These are phyloP conservation scores for Trichogramma evanescens DNA, from an alignment of 2,888 invertebrate genomes.

Conservation along the genomic window DNA sequence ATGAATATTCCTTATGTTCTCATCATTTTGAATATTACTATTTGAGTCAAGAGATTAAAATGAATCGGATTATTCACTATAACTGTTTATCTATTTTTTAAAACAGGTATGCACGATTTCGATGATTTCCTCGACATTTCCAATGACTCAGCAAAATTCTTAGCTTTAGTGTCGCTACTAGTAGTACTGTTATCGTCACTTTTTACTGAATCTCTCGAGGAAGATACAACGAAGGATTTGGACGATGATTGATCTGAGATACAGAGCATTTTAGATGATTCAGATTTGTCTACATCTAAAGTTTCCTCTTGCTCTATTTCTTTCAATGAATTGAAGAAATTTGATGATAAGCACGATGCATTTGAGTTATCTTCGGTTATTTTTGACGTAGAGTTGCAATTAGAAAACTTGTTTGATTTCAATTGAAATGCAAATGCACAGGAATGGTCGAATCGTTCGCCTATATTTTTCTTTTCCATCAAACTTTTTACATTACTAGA, in stretches of 20 bases:
- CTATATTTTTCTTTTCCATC: too few species aligned
- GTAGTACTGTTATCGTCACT: background rate
- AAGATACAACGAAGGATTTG: background rate
- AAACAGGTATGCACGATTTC: constrained; percentile 36
- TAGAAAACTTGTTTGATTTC: background rate
- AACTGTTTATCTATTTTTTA: constrained; percentile 26
- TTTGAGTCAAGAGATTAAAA: too few species aligned
- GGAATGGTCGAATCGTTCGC: too few species aligned
- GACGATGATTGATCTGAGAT: background rate
- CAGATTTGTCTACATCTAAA: too few species aligned
- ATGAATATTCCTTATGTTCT: too few species aligned
- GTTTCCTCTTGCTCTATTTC: too few species aligned
- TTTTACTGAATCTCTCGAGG: constrained; percentile 1
- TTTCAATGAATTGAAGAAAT: too few species aligned
- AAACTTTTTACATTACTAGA: too few species aligned
- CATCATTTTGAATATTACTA: too few species aligned
- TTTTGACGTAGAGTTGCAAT: background rate
- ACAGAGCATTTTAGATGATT: too few species aligned
- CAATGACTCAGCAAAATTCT: constrained; percentile 4
- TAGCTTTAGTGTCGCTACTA: background rate
- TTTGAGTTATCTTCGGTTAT: background rate
- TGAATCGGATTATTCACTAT: too few species aligned
- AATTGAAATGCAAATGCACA: background rate
- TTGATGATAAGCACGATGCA: background rate
- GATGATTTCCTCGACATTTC: constrained; percentile 14